A percentile compares a stretch with the other conserved stretches of the same genome.
phyloP scores from a whole-genome alignment of 2,113 vertebrate species.

The Lophura nycthemera region DNA sequence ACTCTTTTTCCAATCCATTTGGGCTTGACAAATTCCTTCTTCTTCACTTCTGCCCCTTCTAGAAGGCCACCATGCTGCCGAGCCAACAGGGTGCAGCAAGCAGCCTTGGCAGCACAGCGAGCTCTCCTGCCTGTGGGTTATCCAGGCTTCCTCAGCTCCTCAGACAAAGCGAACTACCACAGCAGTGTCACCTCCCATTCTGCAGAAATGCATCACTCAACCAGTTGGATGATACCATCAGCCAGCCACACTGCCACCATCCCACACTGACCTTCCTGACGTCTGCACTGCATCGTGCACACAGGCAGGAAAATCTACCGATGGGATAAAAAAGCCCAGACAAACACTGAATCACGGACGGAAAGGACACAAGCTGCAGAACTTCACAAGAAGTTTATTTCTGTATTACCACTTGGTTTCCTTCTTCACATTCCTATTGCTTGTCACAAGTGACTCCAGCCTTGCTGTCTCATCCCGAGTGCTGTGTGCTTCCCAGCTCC shows the following conservation, averaged over 20 bases:
- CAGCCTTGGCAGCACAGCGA: conserved; percentile 1
- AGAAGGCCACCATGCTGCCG: not conserved
- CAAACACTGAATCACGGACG: not conserved
- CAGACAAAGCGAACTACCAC: not conserved
- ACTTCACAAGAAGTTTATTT: not conserved
- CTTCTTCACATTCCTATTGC: not conserved
- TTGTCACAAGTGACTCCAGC: rapidly evolving
- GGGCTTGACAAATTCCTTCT: not conserved
- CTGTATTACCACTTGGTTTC: not conserved
- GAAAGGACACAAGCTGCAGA: not conserved
- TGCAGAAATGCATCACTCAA: not conserved
- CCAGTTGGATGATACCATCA: not conserved
- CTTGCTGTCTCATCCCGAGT: not conserved
- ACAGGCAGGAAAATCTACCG: not conserved
- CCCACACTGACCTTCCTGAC: not conserved
- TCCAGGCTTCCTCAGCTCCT: not conserved
- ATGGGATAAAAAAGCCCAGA: not conserved
- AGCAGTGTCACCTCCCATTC: not conserved
- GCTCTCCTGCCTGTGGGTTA: not conserved
- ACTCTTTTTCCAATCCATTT: not conserved
- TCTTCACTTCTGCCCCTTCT: conserved; percentile 23
- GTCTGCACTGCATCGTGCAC: not conserved
- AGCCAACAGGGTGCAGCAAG: not conserved
- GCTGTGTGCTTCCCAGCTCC: not conserved
- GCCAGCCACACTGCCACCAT: not conserved